A percentile compares a stretch with the other conserved stretches of the same genome.
These are phyloP conservation scores for Epirrhoe alternata DNA, from an alignment of 2,888 invertebrate genomes.

Conservation along the genomic window DNA sequence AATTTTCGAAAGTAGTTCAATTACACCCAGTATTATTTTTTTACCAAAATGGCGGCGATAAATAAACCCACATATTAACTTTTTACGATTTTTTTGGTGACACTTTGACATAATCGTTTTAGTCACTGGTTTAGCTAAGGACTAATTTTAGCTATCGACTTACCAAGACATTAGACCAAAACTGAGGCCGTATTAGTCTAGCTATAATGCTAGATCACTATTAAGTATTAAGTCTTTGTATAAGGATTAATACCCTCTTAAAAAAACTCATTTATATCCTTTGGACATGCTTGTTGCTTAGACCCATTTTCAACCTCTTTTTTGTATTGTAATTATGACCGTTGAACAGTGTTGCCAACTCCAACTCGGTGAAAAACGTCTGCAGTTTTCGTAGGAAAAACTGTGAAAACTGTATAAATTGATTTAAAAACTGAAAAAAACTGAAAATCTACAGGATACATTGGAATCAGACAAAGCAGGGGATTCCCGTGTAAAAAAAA, in stretches of 20 bases:
- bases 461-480: too few relatives aligned
- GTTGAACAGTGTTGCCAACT: too few relatives aligned
- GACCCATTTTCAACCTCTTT: not conserved
- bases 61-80: not conserved
- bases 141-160: conserved; percentile 14
- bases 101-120: conserved; percentile 3
- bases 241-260: too few relatives aligned
- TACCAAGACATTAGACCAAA: conserved; percentile 1
- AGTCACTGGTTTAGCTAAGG: conserved; percentile 16
- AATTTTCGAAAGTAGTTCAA: too few relatives aligned
- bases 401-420: too few relatives aligned
- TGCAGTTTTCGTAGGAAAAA: too few relatives aligned
- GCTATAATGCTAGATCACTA: conserved; percentile 6
- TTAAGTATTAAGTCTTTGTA: not conserved
- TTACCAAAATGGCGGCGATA: too few relatives aligned
- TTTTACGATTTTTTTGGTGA: not conserved
- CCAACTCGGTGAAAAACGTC: too few relatives aligned
- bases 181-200: not conserved
- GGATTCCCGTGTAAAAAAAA: too few relatives aligned
- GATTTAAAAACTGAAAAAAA: too few relatives aligned
- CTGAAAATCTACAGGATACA: too few relatives aligned
- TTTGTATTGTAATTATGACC: not conserved
- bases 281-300: not conserved
- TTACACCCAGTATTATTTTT: too few relatives aligned
- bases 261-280: not conserved